Conservation (phyloP, 2,797 vertebrate species). For the Cuculus canorus region DNA sequence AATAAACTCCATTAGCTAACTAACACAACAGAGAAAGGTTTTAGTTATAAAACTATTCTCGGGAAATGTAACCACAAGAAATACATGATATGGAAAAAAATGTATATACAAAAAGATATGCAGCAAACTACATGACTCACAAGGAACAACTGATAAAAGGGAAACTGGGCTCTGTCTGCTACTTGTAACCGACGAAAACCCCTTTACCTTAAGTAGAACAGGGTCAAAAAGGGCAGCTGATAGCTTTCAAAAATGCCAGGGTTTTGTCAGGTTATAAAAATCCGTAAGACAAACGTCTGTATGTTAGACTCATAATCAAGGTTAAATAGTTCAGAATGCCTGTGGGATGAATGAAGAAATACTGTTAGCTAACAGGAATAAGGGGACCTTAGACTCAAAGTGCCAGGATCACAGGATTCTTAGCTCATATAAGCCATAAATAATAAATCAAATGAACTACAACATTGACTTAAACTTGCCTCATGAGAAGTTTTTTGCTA, state of each 20-base stretch:
- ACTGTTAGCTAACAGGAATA: not conserved
- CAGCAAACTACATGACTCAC: not conserved
- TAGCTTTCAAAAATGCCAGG: not conserved
- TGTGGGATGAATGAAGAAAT: conserved; percentile 19
- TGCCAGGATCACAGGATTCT: conserved; percentile 30
- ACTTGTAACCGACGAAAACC: not conserved
- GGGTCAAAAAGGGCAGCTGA: not conserved
- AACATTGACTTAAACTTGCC: not conserved
- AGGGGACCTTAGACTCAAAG: conserved; percentile 17
- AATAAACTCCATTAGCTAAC: not conserved
- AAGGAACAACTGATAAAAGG: not conserved
- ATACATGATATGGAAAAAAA: not conserved
- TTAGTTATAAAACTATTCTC: not conserved
- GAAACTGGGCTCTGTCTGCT: not conserved
- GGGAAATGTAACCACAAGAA: not conserved
- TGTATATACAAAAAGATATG: not conserved
- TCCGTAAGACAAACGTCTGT: not conserved
- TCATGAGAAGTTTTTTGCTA: not conserved
- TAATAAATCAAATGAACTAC: conserved; percentile 26
- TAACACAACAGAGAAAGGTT: not conserved
- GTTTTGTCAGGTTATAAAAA: not conserved
- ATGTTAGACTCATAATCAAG: conserved; percentile 11
- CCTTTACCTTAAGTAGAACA: not conserved
- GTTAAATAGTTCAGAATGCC: conserved; percentile 37
- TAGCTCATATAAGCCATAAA: conserved; percentile 39